Conservation (phyloP, 2,113 vertebrate species). For the Salvelinus sp. region DNA sequence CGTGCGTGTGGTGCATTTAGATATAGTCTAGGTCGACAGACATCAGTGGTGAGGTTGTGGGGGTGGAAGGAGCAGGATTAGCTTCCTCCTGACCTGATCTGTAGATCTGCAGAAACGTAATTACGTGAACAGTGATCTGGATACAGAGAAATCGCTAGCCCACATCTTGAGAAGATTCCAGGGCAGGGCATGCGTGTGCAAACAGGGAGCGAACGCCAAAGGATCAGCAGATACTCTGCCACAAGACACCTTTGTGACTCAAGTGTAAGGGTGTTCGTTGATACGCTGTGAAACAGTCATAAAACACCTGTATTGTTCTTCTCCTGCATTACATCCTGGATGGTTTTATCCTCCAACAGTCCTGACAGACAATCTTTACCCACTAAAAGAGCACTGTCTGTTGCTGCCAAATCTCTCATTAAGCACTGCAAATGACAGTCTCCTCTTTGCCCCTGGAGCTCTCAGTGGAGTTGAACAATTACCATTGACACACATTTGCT, state of each 20-base stretch:
- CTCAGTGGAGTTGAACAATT: neutral
- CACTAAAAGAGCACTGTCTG: neutral
- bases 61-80: slow-evolving; percentile 12
- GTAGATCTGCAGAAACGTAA: slow-evolving; percentile 31
- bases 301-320: too few relatives aligned
- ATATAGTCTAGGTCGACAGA: neutral
- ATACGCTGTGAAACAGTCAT: too few relatives aligned
- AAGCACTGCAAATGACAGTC: neutral
- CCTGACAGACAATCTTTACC: neutral
- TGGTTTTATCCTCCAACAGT: too few relatives aligned
- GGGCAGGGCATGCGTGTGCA: slow-evolving; percentile 1
- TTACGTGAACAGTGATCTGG: slow-evolving; percentile 35
- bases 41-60: neutral
- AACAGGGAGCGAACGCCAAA: neutral
- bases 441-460: neutral
- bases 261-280: too few relatives aligned
- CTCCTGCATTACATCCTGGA: too few relatives aligned
- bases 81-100: slow-evolving; percentile 7
- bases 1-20: neutral
- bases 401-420: neutral
- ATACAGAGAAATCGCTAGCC: slow-evolving; percentile 16
- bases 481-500: neutral
- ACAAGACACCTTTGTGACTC: neutral
- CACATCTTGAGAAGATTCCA: slow-evolving; percentile 10
- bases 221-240: neutral